These are phyloP conservation scores for Poeciliopsis retropinna DNA, from an alignment of 2,113 vertebrate species.

Conservation along the genomic window DNA sequence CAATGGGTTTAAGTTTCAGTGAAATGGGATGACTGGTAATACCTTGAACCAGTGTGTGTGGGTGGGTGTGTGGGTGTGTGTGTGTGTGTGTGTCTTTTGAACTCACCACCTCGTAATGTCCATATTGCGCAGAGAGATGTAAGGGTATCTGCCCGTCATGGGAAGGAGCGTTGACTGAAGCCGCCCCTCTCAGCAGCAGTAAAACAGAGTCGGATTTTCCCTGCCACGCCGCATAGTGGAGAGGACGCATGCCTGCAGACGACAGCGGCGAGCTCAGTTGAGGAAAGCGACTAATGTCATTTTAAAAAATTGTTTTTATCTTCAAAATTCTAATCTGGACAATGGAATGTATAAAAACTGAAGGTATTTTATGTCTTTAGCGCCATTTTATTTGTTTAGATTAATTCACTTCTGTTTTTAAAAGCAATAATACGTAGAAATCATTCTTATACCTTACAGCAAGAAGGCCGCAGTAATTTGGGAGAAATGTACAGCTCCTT, in stretches of 20 bases:
- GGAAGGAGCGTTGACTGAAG: slow-evolving; percentile 88
- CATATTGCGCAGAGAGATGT: slow-evolving; percentile 93
- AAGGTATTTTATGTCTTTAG: background rate
- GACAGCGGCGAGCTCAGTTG: background rate
- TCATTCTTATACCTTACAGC: no score
- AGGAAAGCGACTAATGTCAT: background rate
- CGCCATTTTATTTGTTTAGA: background rate
- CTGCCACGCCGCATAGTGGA: slow-evolving; percentile 96
- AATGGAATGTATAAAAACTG: background rate
- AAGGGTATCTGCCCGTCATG: slow-evolving; percentile 93
- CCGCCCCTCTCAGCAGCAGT: slow-evolving; percentile 86
- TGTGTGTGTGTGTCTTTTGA: slow-evolving; percentile 5
- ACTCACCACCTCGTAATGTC: slow-evolving; percentile 96
- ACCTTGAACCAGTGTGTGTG: background rate
- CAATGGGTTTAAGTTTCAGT: slow-evolving; percentile 50
- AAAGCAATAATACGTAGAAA: background rate
- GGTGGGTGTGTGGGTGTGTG: slow-evolving; percentile 3
- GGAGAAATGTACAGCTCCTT: no score
- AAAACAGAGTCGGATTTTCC: slow-evolving; percentile 90
- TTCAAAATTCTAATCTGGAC: background rate
- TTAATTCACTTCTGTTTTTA: background rate
- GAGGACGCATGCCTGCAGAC: slow-evolving; percentile 89
- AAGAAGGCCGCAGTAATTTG: no score
- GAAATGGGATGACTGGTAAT: slow-evolving; percentile 37
- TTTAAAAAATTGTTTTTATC: background rate